Base-by-base conservation (phyloP, 2,113 vertebrate species). In the Pteruthius melanotis region DNA sequence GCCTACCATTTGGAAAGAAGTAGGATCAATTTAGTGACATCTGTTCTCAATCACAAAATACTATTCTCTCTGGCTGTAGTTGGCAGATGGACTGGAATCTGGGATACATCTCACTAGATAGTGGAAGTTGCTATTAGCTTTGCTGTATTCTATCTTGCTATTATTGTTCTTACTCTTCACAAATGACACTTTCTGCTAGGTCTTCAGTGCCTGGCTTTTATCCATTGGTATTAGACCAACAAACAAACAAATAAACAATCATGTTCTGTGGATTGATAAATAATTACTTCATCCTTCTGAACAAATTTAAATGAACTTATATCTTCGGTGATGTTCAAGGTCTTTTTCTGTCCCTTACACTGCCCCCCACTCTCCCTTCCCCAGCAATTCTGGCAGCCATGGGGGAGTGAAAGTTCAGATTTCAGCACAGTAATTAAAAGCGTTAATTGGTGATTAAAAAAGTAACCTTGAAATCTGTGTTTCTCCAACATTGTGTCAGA, bases 361-460 rank as follows among this genome's bases (percentile, higher is more conserved):
- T 35, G 24, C 22, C 14, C 8, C 4, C 13, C 2, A 1, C 10
- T 27, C 5, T 10, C 30, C 28, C 27, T 15, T 17, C 19, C 7
- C 9, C 30, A 71, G 50, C 24, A 61, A 15, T 45, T 86, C 60
- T 97, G 94, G 91, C 53, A 97, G 90, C 28, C 91, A 59, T 86
- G 44, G 65, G 75, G 28, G 56, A 30, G 82, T 42, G 59, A 85
- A 94, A 72, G 26, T 44, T 97, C 68, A 88, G 79, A 90, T 77
- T 90, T 96, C 77, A 95, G 54, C 33, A 87, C 45, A 76, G 72
- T 93, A 94, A 96, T 97, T 94, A 96, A 65, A 97, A 96, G 94
- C 96, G 96, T 96, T 97, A 98, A 97, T 97, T 97, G 96, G 63
- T 90, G 93, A 97, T 63, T 74, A 90, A 56, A 66, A 61, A 24